A percentile compares a stretch with the other conserved stretches of the same genome.
Conservation (phyloP, 1,140 invertebrate genomes). For the Chelonus insularis region DNA sequence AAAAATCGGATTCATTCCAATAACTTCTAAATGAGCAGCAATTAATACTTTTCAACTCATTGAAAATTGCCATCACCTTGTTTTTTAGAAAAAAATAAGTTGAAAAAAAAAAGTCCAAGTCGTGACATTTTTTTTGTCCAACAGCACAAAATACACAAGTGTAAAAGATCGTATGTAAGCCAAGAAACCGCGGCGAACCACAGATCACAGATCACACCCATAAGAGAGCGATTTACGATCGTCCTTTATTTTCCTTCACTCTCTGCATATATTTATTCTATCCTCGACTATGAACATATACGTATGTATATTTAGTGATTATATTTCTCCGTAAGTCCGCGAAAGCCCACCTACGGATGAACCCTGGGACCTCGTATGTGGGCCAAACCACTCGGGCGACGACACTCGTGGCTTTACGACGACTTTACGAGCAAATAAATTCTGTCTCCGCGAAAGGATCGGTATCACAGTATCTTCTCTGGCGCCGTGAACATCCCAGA, state of each 20-base stretch:
- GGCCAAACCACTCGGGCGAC: slow-evolving; percentile 40
- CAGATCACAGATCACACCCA: slow-evolving; percentile 38
- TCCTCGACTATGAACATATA: background rate
- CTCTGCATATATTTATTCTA: background rate
- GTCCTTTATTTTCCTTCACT: slow-evolving; percentile 33
- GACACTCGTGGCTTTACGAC: slow-evolving; percentile 34
- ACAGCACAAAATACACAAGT: slow-evolving; percentile 3
- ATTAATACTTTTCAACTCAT: no score
- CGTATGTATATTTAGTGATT: background rate
- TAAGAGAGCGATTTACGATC: slow-evolving; percentile 52
- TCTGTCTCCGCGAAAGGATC: slow-evolving; percentile 46
- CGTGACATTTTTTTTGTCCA: no score
- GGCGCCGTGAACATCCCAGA: slow-evolving; percentile 1
- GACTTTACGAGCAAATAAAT: slow-evolving; percentile 55
- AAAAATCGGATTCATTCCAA: no score
- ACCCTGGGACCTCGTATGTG: slow-evolving; percentile 37
- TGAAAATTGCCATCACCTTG: no score
- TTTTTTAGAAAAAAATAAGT: no score
- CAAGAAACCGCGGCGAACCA: slow-evolving; percentile 52
- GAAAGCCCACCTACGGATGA: slow-evolving; percentile 27
- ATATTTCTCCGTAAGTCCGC: background rate
- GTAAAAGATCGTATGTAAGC: slow-evolving; percentile 38
- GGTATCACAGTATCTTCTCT: slow-evolving; percentile 13
- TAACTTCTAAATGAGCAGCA: no score
- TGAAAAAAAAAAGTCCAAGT: no score